Conservation (phyloP, 2,888 invertebrate genomes). For the Euzetes globulus region DNA sequence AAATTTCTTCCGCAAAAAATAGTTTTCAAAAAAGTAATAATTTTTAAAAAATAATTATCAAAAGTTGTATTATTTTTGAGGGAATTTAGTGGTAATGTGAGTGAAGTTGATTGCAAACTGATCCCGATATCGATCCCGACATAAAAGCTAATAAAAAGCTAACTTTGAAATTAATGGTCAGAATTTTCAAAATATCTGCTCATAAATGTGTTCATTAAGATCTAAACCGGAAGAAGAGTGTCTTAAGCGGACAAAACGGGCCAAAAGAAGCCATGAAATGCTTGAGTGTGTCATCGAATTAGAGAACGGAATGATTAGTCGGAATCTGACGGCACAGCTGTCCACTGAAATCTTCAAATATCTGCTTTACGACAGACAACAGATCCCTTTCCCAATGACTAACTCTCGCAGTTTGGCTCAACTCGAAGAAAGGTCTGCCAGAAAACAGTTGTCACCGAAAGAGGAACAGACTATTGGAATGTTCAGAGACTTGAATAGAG, state of each 20-base stretch:
- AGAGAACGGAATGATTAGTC: not conserved
- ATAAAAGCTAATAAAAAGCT: too few relatives aligned
- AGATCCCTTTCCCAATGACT: slow-evolving; percentile 10
- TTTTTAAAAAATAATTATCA: too few relatives aligned
- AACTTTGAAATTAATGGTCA: too few relatives aligned
- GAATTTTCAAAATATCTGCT: not conserved
- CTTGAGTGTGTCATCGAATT: slow-evolving; percentile 1
- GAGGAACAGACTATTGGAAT: not conserved
- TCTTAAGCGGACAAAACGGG: not conserved
- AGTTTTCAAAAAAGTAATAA: too few relatives aligned
- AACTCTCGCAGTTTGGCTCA: not conserved
- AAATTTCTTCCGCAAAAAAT: too few relatives aligned
- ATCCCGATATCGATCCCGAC: too few relatives aligned
- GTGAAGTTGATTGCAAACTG: too few relatives aligned
- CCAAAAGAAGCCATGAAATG: not conserved
- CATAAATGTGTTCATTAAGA: not conserved
- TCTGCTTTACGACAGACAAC: slow-evolving; percentile 23
- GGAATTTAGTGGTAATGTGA: too few relatives aligned
- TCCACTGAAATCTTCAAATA: not conserved
- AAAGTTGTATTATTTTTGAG: too few relatives aligned
- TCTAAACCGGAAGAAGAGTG: not conserved
- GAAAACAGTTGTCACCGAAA: not conserved
- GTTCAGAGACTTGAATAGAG: not conserved
- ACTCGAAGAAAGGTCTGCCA: not conserved
- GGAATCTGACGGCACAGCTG: not conserved